phyloP scores from a whole-genome alignment of 2,888 invertebrate genomes.

The Tethea ocularis region DNA sequence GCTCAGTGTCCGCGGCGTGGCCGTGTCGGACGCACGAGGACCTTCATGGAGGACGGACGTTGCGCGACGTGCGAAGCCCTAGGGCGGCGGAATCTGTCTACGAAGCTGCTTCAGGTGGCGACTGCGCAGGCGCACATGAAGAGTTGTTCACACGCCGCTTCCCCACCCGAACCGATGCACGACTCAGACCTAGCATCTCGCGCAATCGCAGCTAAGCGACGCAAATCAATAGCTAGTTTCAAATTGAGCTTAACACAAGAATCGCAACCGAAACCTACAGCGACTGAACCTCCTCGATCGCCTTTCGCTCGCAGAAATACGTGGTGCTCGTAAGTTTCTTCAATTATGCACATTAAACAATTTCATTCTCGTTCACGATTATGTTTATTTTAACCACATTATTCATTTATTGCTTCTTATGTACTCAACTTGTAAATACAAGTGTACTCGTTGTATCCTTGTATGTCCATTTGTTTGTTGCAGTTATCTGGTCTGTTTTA shows the following conservation, averaged over 20 bases:
- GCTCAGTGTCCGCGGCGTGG: slow-evolving; percentile 79
- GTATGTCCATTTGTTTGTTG: slow-evolving; percentile 19
- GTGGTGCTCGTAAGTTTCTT: slow-evolving; percentile 80
- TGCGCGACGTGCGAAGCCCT: slow-evolving; percentile 79
- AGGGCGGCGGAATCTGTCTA: slow-evolving; percentile 72
- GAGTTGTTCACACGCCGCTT: slow-evolving; percentile 65
- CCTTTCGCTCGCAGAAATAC: slow-evolving; percentile 76
- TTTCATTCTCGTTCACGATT: slow-evolving; percentile 8
- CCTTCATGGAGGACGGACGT: slow-evolving; percentile 76
- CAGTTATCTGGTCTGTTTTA: slow-evolving; percentile 44
- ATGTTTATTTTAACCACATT: neutral
- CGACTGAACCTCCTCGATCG: slow-evolving; percentile 57
- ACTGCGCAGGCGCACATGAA: slow-evolving; percentile 79
- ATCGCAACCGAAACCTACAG: slow-evolving; percentile 51
- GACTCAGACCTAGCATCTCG: slow-evolving; percentile 70
- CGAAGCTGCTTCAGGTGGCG: slow-evolving; percentile 77
- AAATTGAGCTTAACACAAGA: slow-evolving; percentile 70
- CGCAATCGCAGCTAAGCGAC: slow-evolving; percentile 75
- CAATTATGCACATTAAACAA: slow-evolving; percentile 5
- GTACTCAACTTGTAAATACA: neutral
- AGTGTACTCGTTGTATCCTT: neutral
- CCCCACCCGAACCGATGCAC: slow-evolving; percentile 60
- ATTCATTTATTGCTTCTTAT: slow-evolving; percentile 2
- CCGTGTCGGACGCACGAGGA: slow-evolving; percentile 78
- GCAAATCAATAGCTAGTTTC: slow-evolving; percentile 75